Percentiles rank a stretch among this genome's conserved stretches.
phyloP scores from a whole-genome alignment of 2,113 vertebrate species.

The Solea senegalensis region DNA sequence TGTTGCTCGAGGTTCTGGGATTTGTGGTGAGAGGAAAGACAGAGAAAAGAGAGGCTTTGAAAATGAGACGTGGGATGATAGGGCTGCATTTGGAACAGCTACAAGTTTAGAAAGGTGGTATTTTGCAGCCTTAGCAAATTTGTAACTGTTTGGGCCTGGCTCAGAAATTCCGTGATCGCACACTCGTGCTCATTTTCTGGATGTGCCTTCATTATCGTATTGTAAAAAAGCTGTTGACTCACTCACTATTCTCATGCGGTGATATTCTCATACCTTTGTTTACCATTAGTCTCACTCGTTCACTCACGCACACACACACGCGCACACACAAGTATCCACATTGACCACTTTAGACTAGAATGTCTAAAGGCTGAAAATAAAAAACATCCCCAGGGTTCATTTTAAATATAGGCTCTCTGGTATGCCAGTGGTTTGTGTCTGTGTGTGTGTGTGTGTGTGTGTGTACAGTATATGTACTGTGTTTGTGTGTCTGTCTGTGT shows the following conservation, averaged over 20 bases:
- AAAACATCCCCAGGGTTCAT: constrained; percentile 65
- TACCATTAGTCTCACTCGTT: constrained; percentile 52
- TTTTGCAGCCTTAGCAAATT: constrained; percentile 77
- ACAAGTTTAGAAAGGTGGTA: constrained; percentile 71
- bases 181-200: constrained; percentile 52
- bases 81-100: constrained; percentile 72
- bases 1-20: constrained; percentile 74
- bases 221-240: constrained; percentile 61
- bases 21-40: constrained; percentile 81
- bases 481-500: constrained; percentile 25
- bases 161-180: constrained; percentile 64
- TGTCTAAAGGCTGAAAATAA: constrained; percentile 71
- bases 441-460: constrained; percentile 6
- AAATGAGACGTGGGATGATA: constrained; percentile 77
- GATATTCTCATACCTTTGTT: constrained; percentile 65
- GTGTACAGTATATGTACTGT: constrained; percentile 28
- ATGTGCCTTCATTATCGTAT: constrained; percentile 50
- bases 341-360: constrained; percentile 71
- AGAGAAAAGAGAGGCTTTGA: constrained; percentile 76
- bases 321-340: constrained; percentile 51
- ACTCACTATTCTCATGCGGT: constrained; percentile 29
- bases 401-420: constrained; percentile 80
- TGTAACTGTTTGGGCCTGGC: constrained; percentile 73
- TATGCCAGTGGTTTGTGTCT: constrained; percentile 74
- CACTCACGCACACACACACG: constrained; percentile 41